Conservation (phyloP, 2,888 invertebrate genomes). For the Pachliopta kotzebuea region DNA sequence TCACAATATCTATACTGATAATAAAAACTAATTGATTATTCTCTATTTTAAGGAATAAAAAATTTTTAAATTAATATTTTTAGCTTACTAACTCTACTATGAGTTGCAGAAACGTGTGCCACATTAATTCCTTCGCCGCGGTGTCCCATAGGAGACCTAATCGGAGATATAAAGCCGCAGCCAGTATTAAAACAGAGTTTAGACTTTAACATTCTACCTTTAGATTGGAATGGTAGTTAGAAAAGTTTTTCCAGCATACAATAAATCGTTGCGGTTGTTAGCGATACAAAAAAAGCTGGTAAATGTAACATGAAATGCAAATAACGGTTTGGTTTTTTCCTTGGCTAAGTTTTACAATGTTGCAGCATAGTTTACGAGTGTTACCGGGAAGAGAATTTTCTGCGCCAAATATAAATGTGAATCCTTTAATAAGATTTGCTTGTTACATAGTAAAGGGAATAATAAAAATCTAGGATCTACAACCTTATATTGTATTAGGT, state of each 20-base stretch:
- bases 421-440: not conserved
- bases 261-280: not conserved
- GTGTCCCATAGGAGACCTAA: not conserved
- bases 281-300: not conserved
- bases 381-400: not conserved
- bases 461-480: not conserved
- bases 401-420: not conserved
- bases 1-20: too few relatives aligned
- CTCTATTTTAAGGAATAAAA: too few relatives aligned
- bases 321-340: not conserved
- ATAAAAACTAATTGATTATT: too few relatives aligned
- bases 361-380: slow-evolving; percentile 2
- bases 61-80: too few relatives aligned
- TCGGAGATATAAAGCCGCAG: not conserved
- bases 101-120: not conserved
- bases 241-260: not conserved
- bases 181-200: slow-evolving; percentile 3
- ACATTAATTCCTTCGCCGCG: not conserved
- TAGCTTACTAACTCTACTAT: not conserved
- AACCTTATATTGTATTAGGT: not conserved
- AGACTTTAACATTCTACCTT: slow-evolving; percentile 1
- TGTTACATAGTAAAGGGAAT: not conserved
- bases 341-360: not conserved
- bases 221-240: not conserved
- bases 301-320: not conserved